Conservation (phyloP, 2,113 vertebrate genomes). For the Urocolius indicus region DNA sequence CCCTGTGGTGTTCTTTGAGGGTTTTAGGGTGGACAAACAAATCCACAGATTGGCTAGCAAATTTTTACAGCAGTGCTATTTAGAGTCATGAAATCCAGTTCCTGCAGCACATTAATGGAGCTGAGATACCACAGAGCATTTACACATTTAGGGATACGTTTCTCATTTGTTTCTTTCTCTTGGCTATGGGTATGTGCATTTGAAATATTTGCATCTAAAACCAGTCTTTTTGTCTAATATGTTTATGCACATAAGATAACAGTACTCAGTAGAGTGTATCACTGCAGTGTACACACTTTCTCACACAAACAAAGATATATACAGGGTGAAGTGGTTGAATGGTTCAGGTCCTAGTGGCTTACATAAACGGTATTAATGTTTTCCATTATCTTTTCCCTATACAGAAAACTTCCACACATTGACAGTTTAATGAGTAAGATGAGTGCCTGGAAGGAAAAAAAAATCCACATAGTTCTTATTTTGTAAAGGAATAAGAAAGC, state of each 20-base stretch:
- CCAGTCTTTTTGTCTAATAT: not conserved
- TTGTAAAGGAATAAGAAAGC: conserved; percentile 12
- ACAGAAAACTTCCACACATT: not conserved
- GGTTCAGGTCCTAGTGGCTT: not conserved
- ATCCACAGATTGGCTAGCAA: not conserved
- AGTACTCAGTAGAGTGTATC: not conserved
- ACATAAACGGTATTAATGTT: not conserved
- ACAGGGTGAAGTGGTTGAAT: not conserved
- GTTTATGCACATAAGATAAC: not conserved
- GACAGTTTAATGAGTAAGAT: conserved; percentile 8
- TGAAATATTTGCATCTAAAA: not conserved
- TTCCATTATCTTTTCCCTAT: not conserved
- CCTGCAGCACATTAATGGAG: not conserved
- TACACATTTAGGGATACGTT: not conserved
- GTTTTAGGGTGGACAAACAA: not conserved
- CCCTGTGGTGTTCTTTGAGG: not conserved
- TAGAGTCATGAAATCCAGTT: not conserved
- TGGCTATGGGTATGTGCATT: not conserved
- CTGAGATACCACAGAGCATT: not conserved
- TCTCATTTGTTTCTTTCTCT: not conserved
- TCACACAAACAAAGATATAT: not conserved
- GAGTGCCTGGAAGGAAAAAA: not conserved
- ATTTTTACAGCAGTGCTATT: not conserved
- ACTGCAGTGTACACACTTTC: not conserved
- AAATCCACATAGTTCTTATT: not conserved